Evolutionary conservation across 2,888 invertebrate genomes (phyloP).

Genomic region (Drosophila sordidula): DNA sequence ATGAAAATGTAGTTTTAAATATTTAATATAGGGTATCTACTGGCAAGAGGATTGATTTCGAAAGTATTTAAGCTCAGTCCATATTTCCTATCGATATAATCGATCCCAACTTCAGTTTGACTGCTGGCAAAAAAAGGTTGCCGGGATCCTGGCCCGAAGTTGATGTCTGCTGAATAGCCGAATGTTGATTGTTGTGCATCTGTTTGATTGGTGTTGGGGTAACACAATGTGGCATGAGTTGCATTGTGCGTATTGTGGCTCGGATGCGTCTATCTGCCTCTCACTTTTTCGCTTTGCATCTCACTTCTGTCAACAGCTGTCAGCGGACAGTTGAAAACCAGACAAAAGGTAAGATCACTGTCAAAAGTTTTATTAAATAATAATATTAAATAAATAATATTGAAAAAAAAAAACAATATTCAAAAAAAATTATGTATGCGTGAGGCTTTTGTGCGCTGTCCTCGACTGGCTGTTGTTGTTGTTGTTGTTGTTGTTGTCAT

Average conservation of each 20-base stretch:
- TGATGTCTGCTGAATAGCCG: constrained; percentile 18
- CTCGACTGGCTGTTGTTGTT: constrained; percentile 39
- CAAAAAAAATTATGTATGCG: constrained; percentile 26
- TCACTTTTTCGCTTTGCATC: constrained; percentile 33
- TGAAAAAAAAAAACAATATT: constrained; percentile 13
- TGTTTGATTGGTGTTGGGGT: constrained; percentile 49
- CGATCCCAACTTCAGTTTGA: constrained; percentile 11
- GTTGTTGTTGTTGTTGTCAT: constrained; percentile 32
- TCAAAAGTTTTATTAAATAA: constrained; percentile 67
- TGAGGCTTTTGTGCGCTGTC: constrained; percentile 50
- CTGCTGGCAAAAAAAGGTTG: constrained; percentile 2
- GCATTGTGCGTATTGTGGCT: constrained; percentile 31
- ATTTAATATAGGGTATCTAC: too few species aligned
- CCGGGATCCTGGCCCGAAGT: neutral
- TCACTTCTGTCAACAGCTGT: constrained; percentile 61
- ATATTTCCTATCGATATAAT: neutral
- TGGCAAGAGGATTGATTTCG: too few species aligned
- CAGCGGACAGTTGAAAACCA: constrained; percentile 30
- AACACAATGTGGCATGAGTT: constrained; percentile 60
- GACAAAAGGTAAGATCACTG: constrained; percentile 56
- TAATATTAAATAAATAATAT: constrained; percentile 67
- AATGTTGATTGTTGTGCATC: constrained; percentile 47
- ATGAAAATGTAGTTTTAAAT: too few species aligned
- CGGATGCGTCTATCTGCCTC: constrained; percentile 10
- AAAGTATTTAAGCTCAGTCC: neutral